Evolutionary conservation across 2,888 invertebrate genomes (phyloP), one percentile per base, ranked within the genome.

Genomic region (Sabatieria punctata): DNA sequence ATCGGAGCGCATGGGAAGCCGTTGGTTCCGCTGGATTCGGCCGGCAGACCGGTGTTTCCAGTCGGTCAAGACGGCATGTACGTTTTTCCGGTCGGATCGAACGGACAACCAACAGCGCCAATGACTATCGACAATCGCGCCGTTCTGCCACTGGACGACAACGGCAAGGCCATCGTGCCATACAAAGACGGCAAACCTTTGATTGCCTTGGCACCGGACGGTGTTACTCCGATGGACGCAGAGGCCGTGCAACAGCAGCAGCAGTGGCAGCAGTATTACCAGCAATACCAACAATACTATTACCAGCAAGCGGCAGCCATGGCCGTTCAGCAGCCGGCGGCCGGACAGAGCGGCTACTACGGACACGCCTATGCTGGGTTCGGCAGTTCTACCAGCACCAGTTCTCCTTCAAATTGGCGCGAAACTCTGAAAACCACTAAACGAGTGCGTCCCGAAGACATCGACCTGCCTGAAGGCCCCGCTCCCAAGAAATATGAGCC

Each of bases 331-430:
- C 8, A 15, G 30, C 8, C 8, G 30, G 30, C 8, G 30, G 30
- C 30, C 8, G 30, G 15, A 30, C 8, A 15, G 30, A 8, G 30
- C 30, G 30, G 8, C 15, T 30, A 30, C 15, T 15, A 30, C 8
- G 30, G 15, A 30, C 15, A 11, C 8, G 8, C 30, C 8, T n/a
- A n/a, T n/a, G n/a, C n/a, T n/a, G n/a, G 33, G 11, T 11, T 11
- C 33, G n/a, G 33, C 38, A 38, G 38, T 38, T 11, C 38, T 38
- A 38, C 38, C 38, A 38, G 22, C 38, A 38, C 11, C 38, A 38
- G 38, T 21, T 8, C 15, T 21, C 11, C 19, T 33, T 13, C 33
- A 33, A 13, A n/a, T n/a, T 13, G n/a, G n/a, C n/a, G n/a, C n/a
- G n/a, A 30, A 15, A 30, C 15, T 8, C 6, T 21, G 38, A 38